A percentile compares a stretch with the other conserved stretches of the same genome.
phyloP scores from a whole-genome alignment of 2,113 vertebrate genomes.

The Gavialis gangeticus region DNA sequence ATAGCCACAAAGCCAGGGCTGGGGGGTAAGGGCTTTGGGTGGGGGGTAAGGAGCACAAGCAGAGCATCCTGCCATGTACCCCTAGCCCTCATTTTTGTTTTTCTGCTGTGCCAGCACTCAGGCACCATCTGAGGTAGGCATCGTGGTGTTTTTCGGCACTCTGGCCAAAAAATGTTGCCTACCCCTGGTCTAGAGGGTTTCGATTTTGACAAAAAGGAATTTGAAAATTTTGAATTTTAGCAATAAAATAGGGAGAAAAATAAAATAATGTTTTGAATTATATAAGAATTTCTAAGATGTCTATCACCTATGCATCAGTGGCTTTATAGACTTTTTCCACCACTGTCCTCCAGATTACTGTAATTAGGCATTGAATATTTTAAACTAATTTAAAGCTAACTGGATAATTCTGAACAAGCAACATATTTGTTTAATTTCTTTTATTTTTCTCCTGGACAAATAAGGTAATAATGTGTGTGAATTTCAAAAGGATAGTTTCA shows the following conservation, averaged over 20 bases:
- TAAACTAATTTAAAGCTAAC: not conserved
- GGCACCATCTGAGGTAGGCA: too few relatives aligned
- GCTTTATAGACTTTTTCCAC: not conserved
- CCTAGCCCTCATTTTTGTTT: too few relatives aligned
- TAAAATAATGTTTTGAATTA: not conserved
- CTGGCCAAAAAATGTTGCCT: too few relatives aligned
- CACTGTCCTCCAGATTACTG: not conserved
- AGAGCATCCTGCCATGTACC: too few relatives aligned
- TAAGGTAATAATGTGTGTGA: not conserved
- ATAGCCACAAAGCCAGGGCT: too few relatives aligned
- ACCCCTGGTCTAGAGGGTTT: too few relatives aligned
- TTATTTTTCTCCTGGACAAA: not conserved
- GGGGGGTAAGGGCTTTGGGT: too few relatives aligned
- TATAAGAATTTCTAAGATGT: not conserved
- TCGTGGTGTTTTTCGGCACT: too few relatives aligned
- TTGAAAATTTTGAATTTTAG: not conserved
- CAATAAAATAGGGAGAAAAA: not conserved
- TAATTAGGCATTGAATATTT: fast-evolving
- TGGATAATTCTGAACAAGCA: not conserved
- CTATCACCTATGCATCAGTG: not conserved
- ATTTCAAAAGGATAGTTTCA: not conserved
- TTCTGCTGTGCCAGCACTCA: too few relatives aligned
- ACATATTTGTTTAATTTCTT: not conserved
- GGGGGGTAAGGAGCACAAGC: too few relatives aligned
- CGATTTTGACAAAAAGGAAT: too few relatives aligned